Evolutionary conservation across 2,113 vertebrate species (phyloP).

Genomic region (Physeter macrocephalus): DNA sequence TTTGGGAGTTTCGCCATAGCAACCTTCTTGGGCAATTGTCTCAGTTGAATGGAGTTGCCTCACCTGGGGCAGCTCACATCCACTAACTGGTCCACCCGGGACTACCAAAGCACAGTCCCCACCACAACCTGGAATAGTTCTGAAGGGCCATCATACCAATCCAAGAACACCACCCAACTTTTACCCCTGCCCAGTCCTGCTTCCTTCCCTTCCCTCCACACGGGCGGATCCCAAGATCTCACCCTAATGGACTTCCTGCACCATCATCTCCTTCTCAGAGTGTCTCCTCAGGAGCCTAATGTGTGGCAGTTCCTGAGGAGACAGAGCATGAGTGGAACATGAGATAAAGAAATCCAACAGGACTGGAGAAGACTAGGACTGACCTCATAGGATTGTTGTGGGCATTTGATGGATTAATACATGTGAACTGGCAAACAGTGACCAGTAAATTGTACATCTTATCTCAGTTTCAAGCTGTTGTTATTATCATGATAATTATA

Average conservation of each 20-base stretch:
- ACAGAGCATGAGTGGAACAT: no score
- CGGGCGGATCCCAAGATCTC: no score
- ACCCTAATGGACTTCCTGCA: background rate
- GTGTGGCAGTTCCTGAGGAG: background rate
- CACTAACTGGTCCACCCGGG: background rate
- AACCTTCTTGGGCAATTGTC: background rate
- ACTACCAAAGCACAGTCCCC: fast-evolving
- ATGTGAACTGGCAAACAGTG: background rate
- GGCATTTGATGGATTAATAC: background rate
- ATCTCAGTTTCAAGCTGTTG: background rate
- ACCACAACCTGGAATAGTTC: background rate
- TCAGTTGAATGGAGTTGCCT: background rate
- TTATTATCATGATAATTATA: background rate
- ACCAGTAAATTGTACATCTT: background rate
- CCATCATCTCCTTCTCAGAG: background rate
- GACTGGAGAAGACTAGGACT: no score
- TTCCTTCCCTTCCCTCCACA: background rate
- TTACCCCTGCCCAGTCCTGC: no score
- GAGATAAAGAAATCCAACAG: background rate
- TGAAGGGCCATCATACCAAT: background rate
- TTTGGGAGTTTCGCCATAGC: background rate
- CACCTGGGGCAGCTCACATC: background rate
- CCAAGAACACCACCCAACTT: background rate
- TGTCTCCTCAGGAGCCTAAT: background rate
- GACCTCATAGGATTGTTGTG: background rate